phyloP scores from a whole-genome alignment of 2,888 invertebrate species.

The Sialis fuliginosa region DNA sequence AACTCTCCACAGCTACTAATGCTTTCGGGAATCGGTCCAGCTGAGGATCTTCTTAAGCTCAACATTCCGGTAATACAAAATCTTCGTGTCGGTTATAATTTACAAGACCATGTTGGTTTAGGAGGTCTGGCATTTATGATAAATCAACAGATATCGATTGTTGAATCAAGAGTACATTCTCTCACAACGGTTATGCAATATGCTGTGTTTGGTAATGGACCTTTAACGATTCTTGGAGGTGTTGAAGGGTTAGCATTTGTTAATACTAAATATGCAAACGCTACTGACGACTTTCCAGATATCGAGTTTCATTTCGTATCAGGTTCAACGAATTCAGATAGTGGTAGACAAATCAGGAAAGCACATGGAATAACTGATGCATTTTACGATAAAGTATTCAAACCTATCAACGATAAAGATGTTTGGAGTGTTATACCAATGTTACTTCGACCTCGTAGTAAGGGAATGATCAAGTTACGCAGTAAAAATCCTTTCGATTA shows the following conservation, averaged over 20 bases:
- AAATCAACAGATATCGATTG: conserved; percentile 60
- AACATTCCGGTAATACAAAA: conserved; percentile 67
- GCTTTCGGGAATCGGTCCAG: conserved; percentile 78
- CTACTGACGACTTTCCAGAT: conserved; percentile 67
- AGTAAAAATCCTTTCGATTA: conserved; percentile 74
- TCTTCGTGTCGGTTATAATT: conserved; percentile 65
- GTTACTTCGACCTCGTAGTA: conserved; percentile 67
- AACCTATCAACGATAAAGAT: conserved; percentile 57
- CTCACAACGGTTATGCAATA: conserved; percentile 67
- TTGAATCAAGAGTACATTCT: conserved; percentile 61
- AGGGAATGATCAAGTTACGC: conserved; percentile 62
- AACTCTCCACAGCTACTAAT: conserved; percentile 88
- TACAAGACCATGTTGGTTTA: conserved; percentile 78
- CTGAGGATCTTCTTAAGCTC: conserved; percentile 49
- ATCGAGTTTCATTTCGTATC: conserved; percentile 81
- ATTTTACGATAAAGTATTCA: conserved; percentile 58
- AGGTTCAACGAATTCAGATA: conserved; percentile 74
- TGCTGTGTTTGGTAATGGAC: conserved; percentile 67
- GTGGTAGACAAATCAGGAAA: conserved; percentile 62
- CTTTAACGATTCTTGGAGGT: conserved; percentile 71
- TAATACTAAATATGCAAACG: conserved; percentile 70
- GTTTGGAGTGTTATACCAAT: conserved; percentile 74
- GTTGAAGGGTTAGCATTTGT: conserved; percentile 82
- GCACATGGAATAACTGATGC: conserved; percentile 57
- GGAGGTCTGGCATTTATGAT: conserved; percentile 73